phyloP scores from a whole-genome alignment of 2,113 vertebrate species.

The Alouatta palliata region DNA sequence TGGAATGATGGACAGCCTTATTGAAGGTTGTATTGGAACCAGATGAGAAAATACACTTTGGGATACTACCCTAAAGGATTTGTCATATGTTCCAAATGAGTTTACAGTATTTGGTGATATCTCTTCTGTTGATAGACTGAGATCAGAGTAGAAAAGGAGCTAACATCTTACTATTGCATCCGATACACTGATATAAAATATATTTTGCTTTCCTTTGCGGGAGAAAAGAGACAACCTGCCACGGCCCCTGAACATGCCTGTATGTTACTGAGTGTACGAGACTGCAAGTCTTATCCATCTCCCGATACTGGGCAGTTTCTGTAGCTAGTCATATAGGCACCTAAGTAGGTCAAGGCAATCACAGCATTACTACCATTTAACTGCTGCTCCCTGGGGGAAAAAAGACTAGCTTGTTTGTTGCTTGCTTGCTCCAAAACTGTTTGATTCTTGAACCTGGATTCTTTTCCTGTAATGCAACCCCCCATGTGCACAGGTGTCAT shows the following conservation, averaged over 20 bases:
- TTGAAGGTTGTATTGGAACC: not conserved
- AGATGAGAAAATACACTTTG: slow-evolving; percentile 11
- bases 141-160: not conserved
- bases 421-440: slow-evolving; percentile 6
- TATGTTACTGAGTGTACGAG: not conserved
- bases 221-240: not conserved
- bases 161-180: not conserved
- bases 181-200: not conserved
- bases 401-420: not conserved
- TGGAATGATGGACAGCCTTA: not conserved
- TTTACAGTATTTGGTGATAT: not conserved
- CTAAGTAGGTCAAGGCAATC: not conserved
- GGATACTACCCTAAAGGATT: not conserved
- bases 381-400: not conserved
- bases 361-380: not conserved
- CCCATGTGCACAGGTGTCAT: not conserved
- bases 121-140: not conserved
- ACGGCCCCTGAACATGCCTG: not conserved
- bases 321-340: not conserved
- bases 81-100: not conserved
- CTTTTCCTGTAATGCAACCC: not conserved
- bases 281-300: not conserved
- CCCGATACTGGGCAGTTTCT: not conserved
- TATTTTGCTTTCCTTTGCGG: not conserved
- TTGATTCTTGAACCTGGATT: not conserved